Evolutionary conservation across 2,888 invertebrate species (phyloP).

Genomic region (Laspeyria flexula): DNA sequence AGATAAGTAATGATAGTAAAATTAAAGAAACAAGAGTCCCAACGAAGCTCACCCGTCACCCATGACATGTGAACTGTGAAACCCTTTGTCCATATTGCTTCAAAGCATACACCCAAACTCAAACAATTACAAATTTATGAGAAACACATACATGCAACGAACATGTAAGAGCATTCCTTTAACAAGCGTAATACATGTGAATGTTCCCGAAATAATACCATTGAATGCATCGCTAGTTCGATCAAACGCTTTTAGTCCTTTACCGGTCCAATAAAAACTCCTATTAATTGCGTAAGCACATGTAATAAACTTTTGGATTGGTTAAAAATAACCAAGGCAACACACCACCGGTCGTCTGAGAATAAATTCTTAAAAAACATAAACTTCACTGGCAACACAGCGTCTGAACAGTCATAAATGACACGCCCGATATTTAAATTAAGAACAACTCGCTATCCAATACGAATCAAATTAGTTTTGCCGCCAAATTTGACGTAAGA

Average conservation of each 20-base stretch:
- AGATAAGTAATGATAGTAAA: no score
- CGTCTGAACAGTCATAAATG: constrained; percentile 50
- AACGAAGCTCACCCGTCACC: no score
- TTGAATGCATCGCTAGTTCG: constrained; percentile 54
- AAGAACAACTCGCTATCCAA: constrained; percentile 54
- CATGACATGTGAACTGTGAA: constrained; percentile 5
- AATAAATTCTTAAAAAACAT: constrained; percentile 85
- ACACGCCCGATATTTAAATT: constrained; percentile 47
- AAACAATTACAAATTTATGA: constrained; percentile 36
- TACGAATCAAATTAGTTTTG: constrained; percentile 73
- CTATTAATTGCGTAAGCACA: constrained; percentile 84
- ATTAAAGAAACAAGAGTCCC: no score
- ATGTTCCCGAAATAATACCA: constrained; percentile 58
- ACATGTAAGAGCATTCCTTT: constrained; percentile 27
- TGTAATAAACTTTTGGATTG: constrained; percentile 84
- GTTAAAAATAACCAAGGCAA: constrained; percentile 79
- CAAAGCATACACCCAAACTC: constrained; percentile 13
- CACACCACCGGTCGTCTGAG: constrained; percentile 67
- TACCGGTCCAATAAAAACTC: constrained; percentile 82
- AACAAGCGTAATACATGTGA: constrained; percentile 20
- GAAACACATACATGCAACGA: constrained; percentile 35
- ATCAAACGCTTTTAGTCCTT: constrained; percentile 79
- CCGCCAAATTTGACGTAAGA: constrained; percentile 63
- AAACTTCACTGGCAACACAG: constrained; percentile 62
- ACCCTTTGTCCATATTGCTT: constrained; percentile 3